Conservation (phyloP, 2,888 invertebrate genomes). For the Andrena fulva region DNA sequence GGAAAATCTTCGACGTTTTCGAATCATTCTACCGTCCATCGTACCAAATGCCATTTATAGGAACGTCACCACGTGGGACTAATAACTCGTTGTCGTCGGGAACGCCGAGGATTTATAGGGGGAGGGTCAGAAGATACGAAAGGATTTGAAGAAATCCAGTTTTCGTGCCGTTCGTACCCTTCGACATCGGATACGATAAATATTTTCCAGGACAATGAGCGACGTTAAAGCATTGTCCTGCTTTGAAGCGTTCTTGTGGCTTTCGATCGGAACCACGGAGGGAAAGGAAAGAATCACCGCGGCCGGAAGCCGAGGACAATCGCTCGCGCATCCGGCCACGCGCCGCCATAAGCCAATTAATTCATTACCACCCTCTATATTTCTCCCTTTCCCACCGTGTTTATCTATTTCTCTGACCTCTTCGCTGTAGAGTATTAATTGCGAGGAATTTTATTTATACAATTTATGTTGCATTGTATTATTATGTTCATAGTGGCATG, state of each 20-base stretch:
- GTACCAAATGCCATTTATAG: background rate
- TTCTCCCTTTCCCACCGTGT: constrained; percentile 25
- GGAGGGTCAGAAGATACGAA: constrained; percentile 46
- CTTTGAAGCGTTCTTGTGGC: constrained; percentile 67
- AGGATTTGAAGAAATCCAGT: constrained; percentile 52
- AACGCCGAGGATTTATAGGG: constrained; percentile 50
- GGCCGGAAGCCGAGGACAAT: constrained; percentile 77
- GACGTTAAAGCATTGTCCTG: constrained; percentile 60
- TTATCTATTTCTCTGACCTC: constrained; percentile 3
- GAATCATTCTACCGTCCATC: background rate
- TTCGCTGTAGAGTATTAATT: background rate
- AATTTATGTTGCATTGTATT: no score
- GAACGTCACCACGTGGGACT: background rate
- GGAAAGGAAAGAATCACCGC: constrained; percentile 62
- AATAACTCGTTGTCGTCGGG: background rate
- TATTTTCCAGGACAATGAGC: constrained; percentile 80
- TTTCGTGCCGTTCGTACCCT: constrained; percentile 36
- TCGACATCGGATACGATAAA: constrained; percentile 76
- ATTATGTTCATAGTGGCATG: no score
- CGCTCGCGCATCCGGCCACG: constrained; percentile 80
- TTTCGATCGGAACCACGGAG: constrained; percentile 73
- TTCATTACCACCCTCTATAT: constrained; percentile 79
- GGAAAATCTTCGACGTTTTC: background rate
- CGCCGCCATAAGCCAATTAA: constrained; percentile 81
- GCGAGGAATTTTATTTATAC: background rate